Percentiles rank a stretch among this genome's conserved stretches.
Conservation (phyloP, 2,888 invertebrate genomes). For the Sarcophaga variegata region DNA sequence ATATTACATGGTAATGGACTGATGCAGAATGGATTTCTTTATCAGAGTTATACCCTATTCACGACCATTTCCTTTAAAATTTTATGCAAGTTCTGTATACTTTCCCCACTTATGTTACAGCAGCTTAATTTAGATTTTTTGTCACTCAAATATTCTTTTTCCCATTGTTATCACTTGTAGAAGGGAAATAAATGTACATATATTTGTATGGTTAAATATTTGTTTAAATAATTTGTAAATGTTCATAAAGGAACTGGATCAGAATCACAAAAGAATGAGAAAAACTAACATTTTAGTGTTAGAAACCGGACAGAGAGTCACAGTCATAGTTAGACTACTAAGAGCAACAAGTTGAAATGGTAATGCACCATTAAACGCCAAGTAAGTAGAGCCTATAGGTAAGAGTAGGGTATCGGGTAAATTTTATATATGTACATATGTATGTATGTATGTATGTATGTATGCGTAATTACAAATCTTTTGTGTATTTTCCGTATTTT, state of each 20-base stretch:
- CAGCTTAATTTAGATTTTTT: background rate
- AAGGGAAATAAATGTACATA: no score
- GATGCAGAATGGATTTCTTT: no score
- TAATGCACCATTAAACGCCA: no score
- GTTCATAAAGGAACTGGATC: slow-evolving; percentile 59
- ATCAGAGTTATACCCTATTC: no score
- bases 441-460: background rate
- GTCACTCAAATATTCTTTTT: background rate
- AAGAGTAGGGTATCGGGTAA: no score
- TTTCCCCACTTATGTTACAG: no score
- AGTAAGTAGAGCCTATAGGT: no score
- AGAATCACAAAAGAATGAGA: slow-evolving; percentile 34
- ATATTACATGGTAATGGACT: no score
- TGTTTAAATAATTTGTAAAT: slow-evolving; percentile 49
- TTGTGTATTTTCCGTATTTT: slow-evolving; percentile 61
- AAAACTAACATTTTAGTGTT: slow-evolving; percentile 46
- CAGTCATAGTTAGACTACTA: background rate
- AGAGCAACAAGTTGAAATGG: no score
- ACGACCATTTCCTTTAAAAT: no score
- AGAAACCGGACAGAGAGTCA: background rate
- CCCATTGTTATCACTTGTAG: background rate
- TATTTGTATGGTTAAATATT: slow-evolving; percentile 42
- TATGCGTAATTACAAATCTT: background rate
- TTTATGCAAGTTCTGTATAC: no score
- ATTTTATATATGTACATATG: background rate